Conservation (phyloP, 2,797 vertebrate species). For the Lagocephalus sceleratus region DNA sequence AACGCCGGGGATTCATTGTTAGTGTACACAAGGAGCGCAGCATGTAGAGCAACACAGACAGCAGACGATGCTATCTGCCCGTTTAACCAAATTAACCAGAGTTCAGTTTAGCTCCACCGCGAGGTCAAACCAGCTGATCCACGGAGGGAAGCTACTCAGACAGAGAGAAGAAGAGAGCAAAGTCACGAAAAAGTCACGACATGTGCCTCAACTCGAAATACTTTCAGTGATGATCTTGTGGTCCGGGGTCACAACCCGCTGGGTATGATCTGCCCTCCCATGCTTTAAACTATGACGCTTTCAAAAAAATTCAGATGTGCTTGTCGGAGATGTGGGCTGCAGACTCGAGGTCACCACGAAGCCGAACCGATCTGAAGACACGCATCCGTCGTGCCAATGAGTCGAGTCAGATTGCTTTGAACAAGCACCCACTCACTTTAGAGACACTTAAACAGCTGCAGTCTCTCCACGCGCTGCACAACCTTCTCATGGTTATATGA, state of each 20-base stretch:
- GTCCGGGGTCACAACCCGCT: too few species aligned
- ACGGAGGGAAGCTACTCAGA: neutral
- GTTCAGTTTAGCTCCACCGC: conserved; percentile 4
- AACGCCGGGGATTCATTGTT: too few species aligned
- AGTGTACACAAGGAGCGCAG: too few species aligned
- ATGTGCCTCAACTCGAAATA: too few species aligned
- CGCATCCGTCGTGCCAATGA: too few species aligned
- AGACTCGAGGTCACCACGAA: too few species aligned
- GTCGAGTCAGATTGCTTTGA: conserved; percentile 15
- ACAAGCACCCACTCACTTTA: conserved; percentile 41
- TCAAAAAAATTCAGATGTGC: too few species aligned
- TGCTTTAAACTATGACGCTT: too few species aligned
- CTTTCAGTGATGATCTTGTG: neutral
- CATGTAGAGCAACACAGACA: neutral
- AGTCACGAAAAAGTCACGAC: too few species aligned
- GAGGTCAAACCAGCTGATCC: conserved; percentile 10
- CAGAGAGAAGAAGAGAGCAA: neutral
- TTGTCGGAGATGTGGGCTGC: too few species aligned
- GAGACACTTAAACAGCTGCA: conserved; percentile 81
- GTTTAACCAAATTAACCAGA: neutral
- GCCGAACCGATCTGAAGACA: too few species aligned
- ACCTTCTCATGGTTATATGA: conserved; percentile 14
- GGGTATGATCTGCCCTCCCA: too few species aligned
- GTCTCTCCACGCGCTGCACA: conserved; percentile 5
- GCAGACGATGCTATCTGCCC: neutral